phyloP scores from a whole-genome alignment of 2,797 vertebrate genomes.

The Erpetoichthys calabaricus region DNA sequence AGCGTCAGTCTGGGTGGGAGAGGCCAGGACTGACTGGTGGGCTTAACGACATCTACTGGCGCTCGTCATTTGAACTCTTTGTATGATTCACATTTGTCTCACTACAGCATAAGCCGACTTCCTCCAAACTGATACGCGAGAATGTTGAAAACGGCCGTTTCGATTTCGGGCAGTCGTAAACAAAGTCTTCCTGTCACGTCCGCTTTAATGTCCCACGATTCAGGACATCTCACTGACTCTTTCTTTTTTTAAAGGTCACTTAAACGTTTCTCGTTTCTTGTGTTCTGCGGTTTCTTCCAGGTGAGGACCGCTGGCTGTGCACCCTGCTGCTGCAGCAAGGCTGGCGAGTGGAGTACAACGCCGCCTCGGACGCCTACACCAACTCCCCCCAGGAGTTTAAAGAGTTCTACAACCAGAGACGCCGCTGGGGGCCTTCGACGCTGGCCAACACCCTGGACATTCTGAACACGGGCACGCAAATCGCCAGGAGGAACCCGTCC shows the following conservation, averaged over 20 bases:
- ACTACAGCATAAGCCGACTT: too few relatives aligned
- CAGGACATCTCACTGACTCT: background rate
- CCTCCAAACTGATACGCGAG: too few relatives aligned
- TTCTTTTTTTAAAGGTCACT: background rate
- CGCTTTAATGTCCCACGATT: too few relatives aligned
- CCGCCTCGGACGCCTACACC: slow-evolving; percentile 19
- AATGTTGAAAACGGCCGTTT: too few relatives aligned
- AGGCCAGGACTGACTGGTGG: too few relatives aligned
- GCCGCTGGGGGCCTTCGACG: slow-evolving; percentile 18
- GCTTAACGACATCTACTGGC: too few relatives aligned
- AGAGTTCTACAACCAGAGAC: slow-evolving; percentile 19
- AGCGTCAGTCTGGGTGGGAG: too few relatives aligned
- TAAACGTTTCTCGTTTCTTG: background rate
- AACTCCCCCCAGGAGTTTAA: slow-evolving; percentile 18
- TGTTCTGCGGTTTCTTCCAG: slow-evolving; percentile 3
- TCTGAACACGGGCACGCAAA: slow-evolving; percentile 23
- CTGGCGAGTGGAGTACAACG: slow-evolving; percentile 19
- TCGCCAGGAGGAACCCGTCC: slow-evolving; percentile 36
- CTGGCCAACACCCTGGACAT: slow-evolving; percentile 46
- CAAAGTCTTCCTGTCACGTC: too few relatives aligned
- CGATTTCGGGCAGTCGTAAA: too few relatives aligned
- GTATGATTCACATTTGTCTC: too few relatives aligned
- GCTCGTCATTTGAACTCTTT: too few relatives aligned
- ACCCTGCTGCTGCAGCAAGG: slow-evolving; percentile 20
- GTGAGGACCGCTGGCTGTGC: slow-evolving; percentile 23